phyloP scores from a whole-genome alignment of 2,797 vertebrate species.

The Moxostoma hubbsi region DNA sequence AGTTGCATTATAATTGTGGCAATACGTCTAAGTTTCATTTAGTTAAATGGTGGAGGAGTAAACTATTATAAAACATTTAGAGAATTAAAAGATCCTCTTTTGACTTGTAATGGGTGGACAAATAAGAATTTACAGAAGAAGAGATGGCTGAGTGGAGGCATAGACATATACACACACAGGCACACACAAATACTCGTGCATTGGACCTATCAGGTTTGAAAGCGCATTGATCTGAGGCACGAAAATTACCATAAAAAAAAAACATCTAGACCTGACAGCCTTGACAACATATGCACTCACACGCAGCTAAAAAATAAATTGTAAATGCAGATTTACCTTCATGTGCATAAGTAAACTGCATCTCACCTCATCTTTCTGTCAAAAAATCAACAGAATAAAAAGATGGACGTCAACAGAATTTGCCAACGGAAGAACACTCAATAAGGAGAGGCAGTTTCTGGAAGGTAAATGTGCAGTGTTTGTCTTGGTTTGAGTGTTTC shows the following conservation, averaged over 20 bases:
- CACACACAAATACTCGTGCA: conserved; percentile 26
- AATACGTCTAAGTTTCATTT: too few relatives aligned
- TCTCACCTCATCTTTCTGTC: conserved; percentile 42
- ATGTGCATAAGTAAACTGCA: conserved; percentile 15
- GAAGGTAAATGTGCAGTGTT: conserved; percentile 17
- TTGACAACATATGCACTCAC: conserved; percentile 11
- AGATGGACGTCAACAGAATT: conserved; percentile 13
- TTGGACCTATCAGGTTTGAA: conserved; percentile 22
- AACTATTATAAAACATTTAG: conserved; percentile 26
- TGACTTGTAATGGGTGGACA: conserved; percentile 24
- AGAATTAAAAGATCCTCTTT: conserved; percentile 16
- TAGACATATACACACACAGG: too few relatives aligned
- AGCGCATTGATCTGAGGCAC: conserved; percentile 22
- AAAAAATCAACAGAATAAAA: conserved; percentile 39
- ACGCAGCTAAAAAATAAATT: conserved; percentile 18
- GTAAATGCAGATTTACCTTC: conserved; percentile 42
- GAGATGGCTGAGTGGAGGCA: conserved; percentile 24
- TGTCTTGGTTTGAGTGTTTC: conserved; percentile 3
- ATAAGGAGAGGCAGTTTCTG: neutral
- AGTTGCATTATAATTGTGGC: too few relatives aligned
- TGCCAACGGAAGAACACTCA: conserved; percentile 14
- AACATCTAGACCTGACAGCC: conserved; percentile 38
- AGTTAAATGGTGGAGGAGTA: too few relatives aligned
- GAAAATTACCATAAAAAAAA: conserved; percentile 39
- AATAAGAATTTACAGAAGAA: conserved; percentile 20